These are phyloP conservation scores for Uria aalge DNA, from an alignment of 2,113 vertebrate species.

Conservation along the genomic window DNA sequence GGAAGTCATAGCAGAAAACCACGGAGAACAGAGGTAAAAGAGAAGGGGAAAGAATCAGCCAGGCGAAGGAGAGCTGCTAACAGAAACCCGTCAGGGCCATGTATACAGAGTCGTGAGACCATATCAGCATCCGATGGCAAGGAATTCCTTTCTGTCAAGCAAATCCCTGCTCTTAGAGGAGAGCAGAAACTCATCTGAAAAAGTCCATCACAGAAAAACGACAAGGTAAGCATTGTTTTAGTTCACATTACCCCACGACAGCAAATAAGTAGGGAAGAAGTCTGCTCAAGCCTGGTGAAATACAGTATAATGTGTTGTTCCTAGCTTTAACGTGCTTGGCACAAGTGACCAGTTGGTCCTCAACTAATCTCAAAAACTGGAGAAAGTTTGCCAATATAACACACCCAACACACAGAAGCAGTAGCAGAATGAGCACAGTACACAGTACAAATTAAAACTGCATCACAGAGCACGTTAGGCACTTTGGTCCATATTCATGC, in stretches of 20 bases:
- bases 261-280: background rate
- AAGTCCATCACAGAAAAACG: background rate
- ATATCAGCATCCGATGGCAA: background rate
- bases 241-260: background rate
- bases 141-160: conserved; percentile 23
- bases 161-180: background rate
- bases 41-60: background rate
- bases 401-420: background rate
- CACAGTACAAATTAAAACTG: background rate
- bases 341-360: background rate
- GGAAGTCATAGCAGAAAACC: background rate
- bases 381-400: background rate
- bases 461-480: background rate
- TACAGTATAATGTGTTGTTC: background rate
- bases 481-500: background rate
- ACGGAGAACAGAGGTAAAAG: background rate
- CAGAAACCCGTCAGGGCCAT: background rate
- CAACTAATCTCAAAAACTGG: background rate
- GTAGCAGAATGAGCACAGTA: background rate
- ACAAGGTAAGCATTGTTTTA: background rate
- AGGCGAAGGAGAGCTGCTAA: background rate
- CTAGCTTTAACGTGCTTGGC: background rate
- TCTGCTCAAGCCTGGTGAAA: background rate
- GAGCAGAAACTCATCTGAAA: background rate
- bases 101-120: background rate